phyloP scores from a whole-genome alignment of 2,113 vertebrate genomes.

The Synodontis membranacea region DNA sequence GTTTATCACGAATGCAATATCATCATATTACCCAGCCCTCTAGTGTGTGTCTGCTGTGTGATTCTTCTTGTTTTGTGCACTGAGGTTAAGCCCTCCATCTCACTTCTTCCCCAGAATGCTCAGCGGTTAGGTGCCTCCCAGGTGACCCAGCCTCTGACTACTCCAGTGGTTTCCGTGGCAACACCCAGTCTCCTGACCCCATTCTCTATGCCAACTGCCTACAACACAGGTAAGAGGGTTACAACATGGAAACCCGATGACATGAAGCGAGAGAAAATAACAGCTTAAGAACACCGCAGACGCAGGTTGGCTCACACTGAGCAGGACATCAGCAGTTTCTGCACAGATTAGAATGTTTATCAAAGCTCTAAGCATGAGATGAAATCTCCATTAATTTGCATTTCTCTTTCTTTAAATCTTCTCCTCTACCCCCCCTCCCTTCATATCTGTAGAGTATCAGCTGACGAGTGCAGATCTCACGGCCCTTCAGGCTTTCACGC shows the following conservation, averaged over 20 bases:
- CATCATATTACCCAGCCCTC: neutral
- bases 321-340: neutral
- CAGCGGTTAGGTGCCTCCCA: constrained; percentile 87
- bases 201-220: constrained; percentile 78
- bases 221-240: constrained; percentile 74
- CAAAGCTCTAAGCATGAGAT: neutral
- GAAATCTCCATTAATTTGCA: neutral
- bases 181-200: constrained; percentile 88
- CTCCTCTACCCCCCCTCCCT: constrained; percentile 36
- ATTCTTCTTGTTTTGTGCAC: neutral
- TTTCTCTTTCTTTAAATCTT: constrained; percentile 28
- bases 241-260: neutral
- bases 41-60: neutral
- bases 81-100: neutral
- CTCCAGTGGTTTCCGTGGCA: constrained; percentile 89
- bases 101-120: constrained; percentile 77
- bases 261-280: neutral
- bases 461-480: constrained; percentile 91
- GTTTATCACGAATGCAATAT: neutral
- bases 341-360: neutral
- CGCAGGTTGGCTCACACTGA: neutral
- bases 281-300: neutral
- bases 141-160: constrained; percentile 84
- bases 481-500: constrained; percentile 88
- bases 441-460: constrained; percentile 85